These are phyloP conservation scores for Antennarius striatus DNA, from an alignment of 2,113 vertebrate genomes.

Conservation along the genomic window DNA sequence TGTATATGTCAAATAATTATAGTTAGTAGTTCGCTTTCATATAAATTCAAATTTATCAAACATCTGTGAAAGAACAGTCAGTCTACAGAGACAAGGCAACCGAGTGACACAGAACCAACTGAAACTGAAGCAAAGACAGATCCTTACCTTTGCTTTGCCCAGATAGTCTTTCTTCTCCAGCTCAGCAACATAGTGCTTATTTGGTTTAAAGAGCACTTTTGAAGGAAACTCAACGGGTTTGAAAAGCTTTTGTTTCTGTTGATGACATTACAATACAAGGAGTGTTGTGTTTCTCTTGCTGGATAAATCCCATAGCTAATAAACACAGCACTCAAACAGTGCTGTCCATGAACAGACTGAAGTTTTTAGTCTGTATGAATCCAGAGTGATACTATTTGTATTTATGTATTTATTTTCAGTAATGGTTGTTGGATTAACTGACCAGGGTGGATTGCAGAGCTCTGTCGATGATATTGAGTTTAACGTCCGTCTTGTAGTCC, in stretches of 20 bases:
- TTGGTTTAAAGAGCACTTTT: constrained; percentile 89
- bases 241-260: constrained; percentile 90
- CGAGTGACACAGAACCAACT: background rate
- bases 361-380: no score
- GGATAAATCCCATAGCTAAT: background rate
- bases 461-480: constrained; percentile 85
- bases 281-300: no score
- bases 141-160: constrained; percentile 90
- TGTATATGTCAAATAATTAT: background rate
- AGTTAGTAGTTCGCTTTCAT: background rate
- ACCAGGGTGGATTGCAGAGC: constrained; percentile 91
- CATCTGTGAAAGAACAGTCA: background rate
- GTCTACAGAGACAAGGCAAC: no score
- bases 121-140: background rate
- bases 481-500: constrained; percentile 84
- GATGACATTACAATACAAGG: constrained; percentile 4
- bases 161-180: constrained; percentile 96
- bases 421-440: constrained; percentile 14
- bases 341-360: no score
- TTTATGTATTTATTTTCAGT: no score
- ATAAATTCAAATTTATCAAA: no score
- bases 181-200: constrained; percentile 93
- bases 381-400: no score
- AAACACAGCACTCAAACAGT: no score
- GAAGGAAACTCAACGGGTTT: constrained; percentile 80